Base-by-base conservation (phyloP, 2,113 vertebrate genomes). In the Ancistrus triradiatus region DNA sequence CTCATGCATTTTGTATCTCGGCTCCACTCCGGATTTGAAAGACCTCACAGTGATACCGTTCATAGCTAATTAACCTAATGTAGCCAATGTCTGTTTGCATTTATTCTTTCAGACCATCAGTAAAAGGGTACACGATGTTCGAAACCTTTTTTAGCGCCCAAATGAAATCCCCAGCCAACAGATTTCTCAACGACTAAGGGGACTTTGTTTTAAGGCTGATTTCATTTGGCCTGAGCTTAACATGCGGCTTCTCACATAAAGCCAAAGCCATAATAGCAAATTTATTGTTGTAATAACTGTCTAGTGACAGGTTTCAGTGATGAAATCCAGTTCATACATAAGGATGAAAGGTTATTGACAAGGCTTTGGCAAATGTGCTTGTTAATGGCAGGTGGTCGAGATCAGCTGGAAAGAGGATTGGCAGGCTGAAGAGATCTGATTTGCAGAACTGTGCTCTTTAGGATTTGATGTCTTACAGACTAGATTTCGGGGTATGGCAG, bases 241-340 rank as follows among this genome's bases (percentile, higher is more conserved):
- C 25, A 15, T 27, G 37, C 27, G 42, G 60, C 17, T 19, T 63
- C 48, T 43, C 60, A 14, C 17, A 19, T 42, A 52, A 27, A 63
- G 60, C 44, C 35, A 42, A 10, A 43, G 42, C 14, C 37, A 14
- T 17, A 18, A 43, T 11, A 31, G 37, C 24, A 43, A 43, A 51
- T 63, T 52, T 14, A 50, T 63, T 48, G 52, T 63, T 52, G 42
- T 43, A 51, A 52, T 6, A 51, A 52, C 3, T 15, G 25, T 10
- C 17, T 24, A 40, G 60, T 24, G 37, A 63, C 60, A 22, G 58
- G 50, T 22, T 51, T 18, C 31, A 52, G 53, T 59, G 55, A 53
- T 44, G 55, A 47, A 63, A 65, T 59, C 24, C 43, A 63, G 63
- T 47, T 38, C 17, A 38, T 28, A 47, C 35, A 18, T 59, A 64